Base-by-base conservation (phyloP, 2,888 invertebrate genomes). In the Cryptocheilus praepositus region DNA sequence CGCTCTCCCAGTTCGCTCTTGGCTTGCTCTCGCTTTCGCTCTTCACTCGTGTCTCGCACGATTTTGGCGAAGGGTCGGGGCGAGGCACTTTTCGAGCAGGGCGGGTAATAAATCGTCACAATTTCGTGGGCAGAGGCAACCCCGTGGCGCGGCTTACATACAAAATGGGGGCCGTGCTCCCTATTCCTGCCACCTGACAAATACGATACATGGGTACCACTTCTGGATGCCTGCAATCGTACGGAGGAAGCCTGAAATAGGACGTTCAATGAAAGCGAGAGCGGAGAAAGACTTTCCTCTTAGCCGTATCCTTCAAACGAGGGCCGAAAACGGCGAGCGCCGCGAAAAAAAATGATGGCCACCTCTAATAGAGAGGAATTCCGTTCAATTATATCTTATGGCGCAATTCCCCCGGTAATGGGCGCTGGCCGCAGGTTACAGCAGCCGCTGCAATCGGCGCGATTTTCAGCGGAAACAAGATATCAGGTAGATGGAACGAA, bases 331-430 rank as follows among this genome's bases (percentile, higher is more conserved):
- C 70, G 67, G 72, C 68, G 71, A 71, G 67, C 67, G 52, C 25
- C 71, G 36, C 61, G 73, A 70, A 63, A 70, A 63, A 70, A 80
- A 81, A 82, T 80, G 82, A 84, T 81, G 81, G 79, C 76, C 74
- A 77, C 60, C 74, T 77, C 75, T 83, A 84, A 83, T 84, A 83
- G 81, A 80, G 81, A 83, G 77, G 81, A 80, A 85, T 84, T 81
- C 73, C 75, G 82, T 84, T 86, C 84, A 85, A 85, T 86, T 86
- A 85, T 84, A 77, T 77, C 80, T 84, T 81, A 84, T 79, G 77
- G 80, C 80, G 70, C 73, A 65, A 75, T 81, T 81, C 70, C 71
- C 62, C 54, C 61, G 71, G 80, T 83, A 81, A 84, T 81, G 76
- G 79, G 67, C 60, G 19, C 49, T n/a, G 61, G 58, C 36, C 61